Evolutionary conservation across 2,113 vertebrate species (phyloP).

Genomic region (Ictalurus punctatus): DNA sequence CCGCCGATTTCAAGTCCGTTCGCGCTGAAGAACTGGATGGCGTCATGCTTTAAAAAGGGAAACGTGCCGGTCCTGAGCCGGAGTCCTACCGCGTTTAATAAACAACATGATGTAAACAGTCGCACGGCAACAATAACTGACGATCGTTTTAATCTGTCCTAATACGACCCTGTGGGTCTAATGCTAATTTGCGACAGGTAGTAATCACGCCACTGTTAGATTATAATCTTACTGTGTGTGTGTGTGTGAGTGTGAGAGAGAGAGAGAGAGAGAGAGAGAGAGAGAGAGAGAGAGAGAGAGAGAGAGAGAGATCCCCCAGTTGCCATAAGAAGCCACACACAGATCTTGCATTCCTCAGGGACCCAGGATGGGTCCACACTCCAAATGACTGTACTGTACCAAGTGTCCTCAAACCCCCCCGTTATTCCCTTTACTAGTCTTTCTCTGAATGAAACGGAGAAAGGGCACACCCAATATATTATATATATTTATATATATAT

Average conservation of each 20-base stretch:
- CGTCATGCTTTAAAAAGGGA: neutral
- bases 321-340: constrained; percentile 24
- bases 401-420: neutral
- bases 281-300: too few relatives aligned
- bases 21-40: neutral
- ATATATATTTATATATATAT: neutral
- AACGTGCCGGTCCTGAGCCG: neutral
- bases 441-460: neutral
- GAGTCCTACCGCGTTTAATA: neutral
- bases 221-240: neutral
- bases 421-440: neutral
- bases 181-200: constrained; percentile 14
- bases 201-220: constrained; percentile 15
- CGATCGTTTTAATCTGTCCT: constrained; percentile 2
- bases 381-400: neutral
- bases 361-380: neutral
- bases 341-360: neutral
- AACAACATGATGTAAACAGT: neutral
- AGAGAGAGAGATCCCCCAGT: constrained; percentile 6
- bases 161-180: neutral
- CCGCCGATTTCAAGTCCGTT: neutral
- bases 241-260: neutral
- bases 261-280: neutral
- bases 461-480: constrained; percentile 9
- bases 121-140: neutral